Base-by-base conservation (phyloP, 2,113 vertebrate species). In the Tichodroma muraria region DNA sequence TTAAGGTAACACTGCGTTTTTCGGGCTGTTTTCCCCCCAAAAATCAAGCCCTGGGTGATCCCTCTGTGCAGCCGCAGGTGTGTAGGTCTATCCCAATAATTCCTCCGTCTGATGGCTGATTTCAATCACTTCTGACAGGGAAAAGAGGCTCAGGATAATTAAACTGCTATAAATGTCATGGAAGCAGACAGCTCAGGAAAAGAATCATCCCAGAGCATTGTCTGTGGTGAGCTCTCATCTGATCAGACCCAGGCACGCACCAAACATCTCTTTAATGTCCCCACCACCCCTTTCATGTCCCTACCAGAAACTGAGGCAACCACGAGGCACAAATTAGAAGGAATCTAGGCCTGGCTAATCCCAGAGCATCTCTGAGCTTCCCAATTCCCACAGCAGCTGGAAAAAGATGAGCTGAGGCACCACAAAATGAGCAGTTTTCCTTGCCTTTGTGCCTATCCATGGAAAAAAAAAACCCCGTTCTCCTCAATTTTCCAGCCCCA, bases 91-190 rank as follows among this genome's bases (percentile, higher is more conserved):
- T 4, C 71, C 53, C 59, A 5, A 14, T 35, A 35, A 73, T 40
- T 73, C 42, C 5, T 9, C 19, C 28, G 4, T 38, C 37, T 4
- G 6, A 24, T 3, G 23, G 25, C n/a, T 65, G 88, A 85, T 61
- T 57, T 85, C 79, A 73, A 85, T 88, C 92, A 16, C 54, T 93
- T 15, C 3, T 88, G 95, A 90, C 92, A 92, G 85, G 84, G 54
- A 20, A 10, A 83, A 82, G 92, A 76, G 63, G 85, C 85, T 96
- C 20, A 3, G 42, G 71, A 38, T 88, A 85, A 96, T 89, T 60
- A 83, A 95, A 80, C 22, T 76, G 53, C 85, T 53, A 54, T 73
- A 88, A 96, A 50, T 28, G n/a, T 65, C 92, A 65, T 4, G 33
- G 85, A 50, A 91, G 82, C 40, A 59, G 89, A 31, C 33, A 93